Percentiles rank a stretch among this genome's conserved stretches.
Conservation (phyloP, 2,888 invertebrate genomes). For the Ochlodes sylvanus region DNA sequence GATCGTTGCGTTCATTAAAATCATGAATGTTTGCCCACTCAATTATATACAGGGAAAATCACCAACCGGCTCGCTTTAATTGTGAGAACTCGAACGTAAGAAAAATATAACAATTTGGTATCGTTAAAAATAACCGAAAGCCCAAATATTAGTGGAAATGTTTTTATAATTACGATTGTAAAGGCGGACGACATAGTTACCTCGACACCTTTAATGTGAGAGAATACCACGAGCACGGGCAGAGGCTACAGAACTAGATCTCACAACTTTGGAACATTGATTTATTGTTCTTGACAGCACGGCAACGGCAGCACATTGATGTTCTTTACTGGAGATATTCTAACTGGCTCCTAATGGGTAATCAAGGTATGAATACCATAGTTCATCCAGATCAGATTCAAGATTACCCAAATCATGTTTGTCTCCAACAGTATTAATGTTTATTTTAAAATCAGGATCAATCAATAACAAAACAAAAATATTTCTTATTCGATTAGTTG, state of each 20-base stretch:
- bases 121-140: constrained; percentile 51
- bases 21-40: constrained; percentile 51
- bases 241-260: constrained; percentile 38
- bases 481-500: constrained; percentile 48
- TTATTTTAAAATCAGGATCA: neutral
- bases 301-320: neutral
- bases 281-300: constrained; percentile 43
- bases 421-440: no score
- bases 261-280: constrained; percentile 43
- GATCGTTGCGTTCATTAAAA: constrained; percentile 62
- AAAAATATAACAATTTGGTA: constrained; percentile 50
- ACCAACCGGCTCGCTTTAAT: constrained; percentile 46
- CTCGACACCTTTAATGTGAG: constrained; percentile 50
- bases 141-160: constrained; percentile 49
- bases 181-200: constrained; percentile 45
- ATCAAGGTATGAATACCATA: neutral
- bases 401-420: no score
- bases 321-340: neutral
- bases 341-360: neutral
- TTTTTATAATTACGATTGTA: constrained; percentile 53
- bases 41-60: constrained; percentile 50
- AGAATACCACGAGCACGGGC: constrained; percentile 45
- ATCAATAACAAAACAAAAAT: constrained; percentile 39
- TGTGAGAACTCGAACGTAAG: constrained; percentile 52
- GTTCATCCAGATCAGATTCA: neutral